These are phyloP conservation scores for Gallirallus australis DNA, from an alignment of 2,797 vertebrate genomes.

Conservation along the genomic window DNA sequence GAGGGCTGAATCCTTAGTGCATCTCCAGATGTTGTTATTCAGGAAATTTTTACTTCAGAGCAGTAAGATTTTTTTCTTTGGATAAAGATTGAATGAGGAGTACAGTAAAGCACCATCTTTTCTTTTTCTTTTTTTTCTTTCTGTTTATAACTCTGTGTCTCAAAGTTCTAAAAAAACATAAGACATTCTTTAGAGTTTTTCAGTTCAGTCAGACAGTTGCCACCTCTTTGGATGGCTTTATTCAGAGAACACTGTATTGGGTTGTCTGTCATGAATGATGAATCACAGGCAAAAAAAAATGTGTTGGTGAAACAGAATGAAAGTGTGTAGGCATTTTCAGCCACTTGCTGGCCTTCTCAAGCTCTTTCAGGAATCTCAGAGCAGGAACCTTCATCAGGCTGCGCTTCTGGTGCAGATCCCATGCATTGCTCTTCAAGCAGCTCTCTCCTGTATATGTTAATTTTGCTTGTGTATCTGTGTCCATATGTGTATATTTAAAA, in stretches of 20 bases:
- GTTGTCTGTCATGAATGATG: neutral
- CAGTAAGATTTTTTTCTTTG: neutral
- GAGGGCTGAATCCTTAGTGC: neutral
- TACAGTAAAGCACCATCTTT: neutral
- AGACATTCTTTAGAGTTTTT: neutral
- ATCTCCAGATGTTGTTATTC: conserved; percentile 34
- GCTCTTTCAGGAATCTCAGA: neutral
- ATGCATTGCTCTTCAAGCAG: neutral
- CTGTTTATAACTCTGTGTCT: neutral
- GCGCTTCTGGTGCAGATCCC: neutral
- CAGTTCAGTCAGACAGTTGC: neutral
- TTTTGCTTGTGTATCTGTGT: neutral
- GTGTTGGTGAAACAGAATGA: neutral
- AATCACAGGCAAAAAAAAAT: neutral
- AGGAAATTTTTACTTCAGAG: conserved; percentile 25
- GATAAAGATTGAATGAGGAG: neutral
- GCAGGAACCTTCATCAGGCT: neutral
- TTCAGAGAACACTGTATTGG: neutral
- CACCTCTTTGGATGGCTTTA: neutral
- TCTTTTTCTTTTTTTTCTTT: neutral
- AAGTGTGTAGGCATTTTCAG: neutral
- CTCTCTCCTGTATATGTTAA: neutral
- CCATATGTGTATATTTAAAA: neutral
- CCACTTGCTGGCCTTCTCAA: neutral
- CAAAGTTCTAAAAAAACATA: neutral